phyloP scores from a whole-genome alignment of 2,797 vertebrate species.

The Hylomyscus alleni region DNA sequence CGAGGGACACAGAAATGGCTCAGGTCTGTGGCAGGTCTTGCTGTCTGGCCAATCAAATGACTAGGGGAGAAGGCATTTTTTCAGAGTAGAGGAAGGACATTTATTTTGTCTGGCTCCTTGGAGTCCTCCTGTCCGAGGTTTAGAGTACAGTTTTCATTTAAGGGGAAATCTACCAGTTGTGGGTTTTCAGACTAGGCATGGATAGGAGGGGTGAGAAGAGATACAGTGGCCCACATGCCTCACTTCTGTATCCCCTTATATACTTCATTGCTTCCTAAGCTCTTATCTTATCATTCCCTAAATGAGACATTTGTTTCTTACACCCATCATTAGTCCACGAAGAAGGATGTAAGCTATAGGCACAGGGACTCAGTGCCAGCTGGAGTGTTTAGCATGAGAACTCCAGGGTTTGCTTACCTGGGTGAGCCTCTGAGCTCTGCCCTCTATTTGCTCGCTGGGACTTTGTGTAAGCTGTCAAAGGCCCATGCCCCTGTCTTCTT shows the following conservation, averaged over 20 bases:
- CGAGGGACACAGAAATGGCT: slow-evolving; percentile 53
- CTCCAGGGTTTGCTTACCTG: background rate
- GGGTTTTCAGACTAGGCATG: background rate
- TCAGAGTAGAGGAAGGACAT: slow-evolving; percentile 61
- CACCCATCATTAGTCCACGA: background rate
- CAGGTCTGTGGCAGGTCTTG: background rate
- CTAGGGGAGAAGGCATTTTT: slow-evolving; percentile 51
- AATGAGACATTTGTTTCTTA: background rate
- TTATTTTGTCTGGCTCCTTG: slow-evolving; percentile 13
- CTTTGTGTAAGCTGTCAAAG: background rate
- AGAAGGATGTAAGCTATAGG: background rate
- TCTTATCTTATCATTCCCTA: background rate
- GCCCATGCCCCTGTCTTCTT: background rate
- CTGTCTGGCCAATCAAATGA: slow-evolving; percentile 62
- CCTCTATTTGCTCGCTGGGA: background rate
- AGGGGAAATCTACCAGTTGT: background rate
- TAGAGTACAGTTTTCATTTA: slow-evolving; percentile 57
- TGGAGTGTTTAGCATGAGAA: background rate
- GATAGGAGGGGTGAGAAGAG: rapidly evolving
- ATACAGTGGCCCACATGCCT: rapidly evolving
- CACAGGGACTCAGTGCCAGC: rapidly evolving
- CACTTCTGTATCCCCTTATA: background rate
- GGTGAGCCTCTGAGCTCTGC: background rate
- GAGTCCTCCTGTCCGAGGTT: background rate
- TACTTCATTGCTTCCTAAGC: background rate